These are phyloP conservation scores for Plemyria rubiginata DNA, from an alignment of 2,888 invertebrate genomes.

Conservation along the genomic window DNA sequence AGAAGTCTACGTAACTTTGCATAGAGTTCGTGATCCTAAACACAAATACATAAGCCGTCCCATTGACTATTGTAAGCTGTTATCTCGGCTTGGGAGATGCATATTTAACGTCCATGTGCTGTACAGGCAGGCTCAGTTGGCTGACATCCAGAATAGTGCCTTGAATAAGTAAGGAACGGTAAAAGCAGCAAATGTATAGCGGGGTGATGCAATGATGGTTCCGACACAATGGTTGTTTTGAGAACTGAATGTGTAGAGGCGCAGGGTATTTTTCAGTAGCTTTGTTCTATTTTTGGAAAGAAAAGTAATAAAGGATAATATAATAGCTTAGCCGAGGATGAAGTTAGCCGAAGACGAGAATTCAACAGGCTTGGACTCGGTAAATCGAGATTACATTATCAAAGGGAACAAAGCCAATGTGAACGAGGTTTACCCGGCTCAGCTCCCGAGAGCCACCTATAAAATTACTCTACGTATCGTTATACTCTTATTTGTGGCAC, in stretches of 20 bases:
- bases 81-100: constrained; percentile 28
- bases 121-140: constrained; percentile 29
- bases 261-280: background rate
- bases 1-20: constrained; percentile 21
- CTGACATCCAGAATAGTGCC: constrained; percentile 33
- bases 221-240: constrained; percentile 19
- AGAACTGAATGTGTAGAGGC: constrained; percentile 5
- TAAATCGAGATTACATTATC: constrained; percentile 59
- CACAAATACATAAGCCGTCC: constrained; percentile 19
- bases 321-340: background rate
- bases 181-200: constrained; percentile 30
- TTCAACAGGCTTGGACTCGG: constrained; percentile 33
- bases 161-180: constrained; percentile 33
- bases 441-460: constrained; percentile 70
- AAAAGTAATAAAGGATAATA: constrained; percentile 3
- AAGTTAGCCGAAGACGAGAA: constrained; percentile 19
- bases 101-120: constrained; percentile 33
- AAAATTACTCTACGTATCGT: constrained; percentile 66
- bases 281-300: constrained; percentile 8
- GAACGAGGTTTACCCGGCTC: constrained; percentile 57
- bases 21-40: constrained; percentile 19
- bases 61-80: constrained; percentile 28
- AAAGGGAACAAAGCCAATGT: constrained; percentile 64
- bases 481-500: constrained; percentile 66
- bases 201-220: constrained; percentile 21